phyloP scores from a whole-genome alignment of 2,113 vertebrate genomes.

The Prinia subflava region DNA sequence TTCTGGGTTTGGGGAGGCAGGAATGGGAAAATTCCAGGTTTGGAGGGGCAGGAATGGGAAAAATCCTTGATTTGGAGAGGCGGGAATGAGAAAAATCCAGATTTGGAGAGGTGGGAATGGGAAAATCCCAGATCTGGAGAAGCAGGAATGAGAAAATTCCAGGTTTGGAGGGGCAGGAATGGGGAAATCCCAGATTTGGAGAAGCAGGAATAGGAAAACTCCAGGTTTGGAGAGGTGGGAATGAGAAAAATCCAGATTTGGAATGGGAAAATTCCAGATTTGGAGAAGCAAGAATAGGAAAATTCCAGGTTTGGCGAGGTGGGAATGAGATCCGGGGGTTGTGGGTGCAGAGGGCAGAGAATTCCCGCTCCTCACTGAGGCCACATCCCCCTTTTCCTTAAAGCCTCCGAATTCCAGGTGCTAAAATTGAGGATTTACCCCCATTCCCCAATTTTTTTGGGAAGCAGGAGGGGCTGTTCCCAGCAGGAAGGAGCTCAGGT shows the following conservation, averaged over 20 bases:
- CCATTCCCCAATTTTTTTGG: neutral
- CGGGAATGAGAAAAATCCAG: no score
- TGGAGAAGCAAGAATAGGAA: no score
- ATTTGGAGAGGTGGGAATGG: no score
- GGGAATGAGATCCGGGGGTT: no score
- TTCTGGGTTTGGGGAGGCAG: no score
- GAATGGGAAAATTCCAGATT: no score
- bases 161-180: no score
- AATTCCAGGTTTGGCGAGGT: no score
- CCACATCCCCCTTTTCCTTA: neutral
- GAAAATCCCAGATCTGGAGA: neutral
- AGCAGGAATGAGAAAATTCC: neutral
- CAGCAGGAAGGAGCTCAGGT: neutral
- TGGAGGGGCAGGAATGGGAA: neutral
- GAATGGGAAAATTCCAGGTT: neutral
- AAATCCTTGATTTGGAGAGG: neutral
- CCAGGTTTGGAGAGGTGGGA: no score
- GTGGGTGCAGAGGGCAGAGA: neutral
- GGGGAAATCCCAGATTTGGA: no score
- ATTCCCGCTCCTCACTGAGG: neutral
- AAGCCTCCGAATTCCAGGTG: neutral
- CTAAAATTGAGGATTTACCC: neutral
- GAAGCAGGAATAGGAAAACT: no score
- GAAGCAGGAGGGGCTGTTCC: neutral
- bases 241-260: no score